phyloP scores from a whole-genome alignment of 2,113 vertebrate genomes.

The Atractosteus spatula region DNA sequence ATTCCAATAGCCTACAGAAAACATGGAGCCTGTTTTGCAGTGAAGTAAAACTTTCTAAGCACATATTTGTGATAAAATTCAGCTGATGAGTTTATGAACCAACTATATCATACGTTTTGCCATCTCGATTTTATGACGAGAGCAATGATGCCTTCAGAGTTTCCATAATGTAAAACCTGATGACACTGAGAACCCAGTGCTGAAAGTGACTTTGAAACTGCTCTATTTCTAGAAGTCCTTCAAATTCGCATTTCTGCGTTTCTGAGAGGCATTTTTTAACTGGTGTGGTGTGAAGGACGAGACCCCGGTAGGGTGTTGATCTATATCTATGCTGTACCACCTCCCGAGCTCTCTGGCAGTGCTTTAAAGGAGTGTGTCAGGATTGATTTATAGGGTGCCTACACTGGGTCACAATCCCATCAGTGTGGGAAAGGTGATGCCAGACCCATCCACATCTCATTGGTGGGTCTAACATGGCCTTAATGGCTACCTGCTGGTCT shows the following conservation, averaged over 20 bases:
- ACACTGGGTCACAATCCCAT: background rate
- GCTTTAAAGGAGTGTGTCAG: background rate
- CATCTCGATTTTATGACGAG: too few species aligned
- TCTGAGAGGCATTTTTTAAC: too few species aligned
- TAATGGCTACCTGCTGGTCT: slow-evolving; percentile 10
- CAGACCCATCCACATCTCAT: background rate
- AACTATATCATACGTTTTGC: too few species aligned
- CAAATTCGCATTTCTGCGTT: background rate
- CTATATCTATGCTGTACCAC: background rate
- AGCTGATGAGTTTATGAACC: too few species aligned
- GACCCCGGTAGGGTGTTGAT: background rate
- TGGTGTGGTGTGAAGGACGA: background rate
- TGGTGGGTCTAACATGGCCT: background rate
- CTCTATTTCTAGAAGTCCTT: background rate
- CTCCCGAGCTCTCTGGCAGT: background rate
- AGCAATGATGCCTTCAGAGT: too few species aligned
- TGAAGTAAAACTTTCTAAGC: too few species aligned
- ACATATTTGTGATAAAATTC: too few species aligned
- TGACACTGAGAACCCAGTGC: background rate
- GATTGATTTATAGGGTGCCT: background rate
- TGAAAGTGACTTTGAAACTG: background rate
- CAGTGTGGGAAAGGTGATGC: background rate
- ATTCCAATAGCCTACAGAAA: too few species aligned
- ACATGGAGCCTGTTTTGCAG: too few species aligned
- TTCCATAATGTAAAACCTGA: background rate